Conservation (phyloP, 2,888 invertebrate species). For the Petrolisthes manimaculis region DNA sequence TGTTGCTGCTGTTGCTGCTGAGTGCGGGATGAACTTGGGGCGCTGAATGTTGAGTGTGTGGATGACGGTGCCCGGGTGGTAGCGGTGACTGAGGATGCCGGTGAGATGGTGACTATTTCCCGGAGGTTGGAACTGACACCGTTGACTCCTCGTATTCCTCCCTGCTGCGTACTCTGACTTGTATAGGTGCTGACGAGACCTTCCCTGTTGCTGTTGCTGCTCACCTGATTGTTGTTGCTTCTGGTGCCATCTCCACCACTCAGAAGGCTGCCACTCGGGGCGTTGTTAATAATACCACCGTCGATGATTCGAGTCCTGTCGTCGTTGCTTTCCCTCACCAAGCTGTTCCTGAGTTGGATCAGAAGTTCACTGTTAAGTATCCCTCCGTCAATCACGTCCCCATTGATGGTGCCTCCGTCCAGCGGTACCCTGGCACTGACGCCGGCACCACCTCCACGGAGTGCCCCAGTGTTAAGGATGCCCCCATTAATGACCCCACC, state of each 20-base stretch:
- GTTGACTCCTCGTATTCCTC: not conserved
- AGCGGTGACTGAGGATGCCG: no score
- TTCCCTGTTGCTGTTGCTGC: not conserved
- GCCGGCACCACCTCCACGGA: no score
- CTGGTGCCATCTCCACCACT: not conserved
- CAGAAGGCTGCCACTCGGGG: not conserved
- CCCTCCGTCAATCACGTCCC: conserved; percentile 32
- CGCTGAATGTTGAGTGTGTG: not conserved
- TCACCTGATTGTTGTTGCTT: not conserved
- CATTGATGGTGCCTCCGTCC: conserved; percentile 10
- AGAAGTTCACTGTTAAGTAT: conserved; percentile 34
- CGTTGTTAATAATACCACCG: not conserved
- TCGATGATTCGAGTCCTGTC: not conserved
- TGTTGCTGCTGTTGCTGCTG: not conserved
- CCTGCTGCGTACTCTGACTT: not conserved
- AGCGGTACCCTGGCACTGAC: not conserved
- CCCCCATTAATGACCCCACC: conserved; percentile 15
- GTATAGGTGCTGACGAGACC: not conserved
- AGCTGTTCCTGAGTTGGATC: not conserved
- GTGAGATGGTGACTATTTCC: not conserved
- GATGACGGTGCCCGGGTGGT: no score
- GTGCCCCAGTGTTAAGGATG: not conserved
- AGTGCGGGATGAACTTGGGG: not conserved
- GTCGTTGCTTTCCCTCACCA: not conserved
- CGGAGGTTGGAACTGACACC: not conserved